Percentiles rank a stretch among this genome's conserved stretches.
Evolutionary conservation across 2,888 invertebrate genomes (phyloP).

Genomic region (Pristionchus maxplancki): DNA sequence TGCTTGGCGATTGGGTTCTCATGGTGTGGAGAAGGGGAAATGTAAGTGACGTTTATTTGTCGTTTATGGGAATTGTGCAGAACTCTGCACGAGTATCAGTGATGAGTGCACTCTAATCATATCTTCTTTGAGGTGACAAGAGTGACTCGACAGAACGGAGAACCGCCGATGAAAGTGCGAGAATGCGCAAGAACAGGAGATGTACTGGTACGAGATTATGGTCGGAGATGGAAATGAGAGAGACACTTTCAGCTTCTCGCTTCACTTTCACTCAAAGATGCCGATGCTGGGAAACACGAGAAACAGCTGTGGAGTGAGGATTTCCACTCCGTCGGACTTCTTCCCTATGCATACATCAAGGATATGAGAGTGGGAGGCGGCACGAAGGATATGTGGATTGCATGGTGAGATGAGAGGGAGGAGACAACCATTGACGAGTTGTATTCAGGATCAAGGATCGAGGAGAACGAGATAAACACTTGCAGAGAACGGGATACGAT

Average conservation of each 20-base stretch:
- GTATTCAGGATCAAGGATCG: slow-evolving; percentile 8
- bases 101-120: not conserved
- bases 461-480: not conserved
- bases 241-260: not conserved
- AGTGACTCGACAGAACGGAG: not conserved
- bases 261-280: not conserved
- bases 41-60: not conserved
- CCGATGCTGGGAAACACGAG: slow-evolving; percentile 1
- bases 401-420: not conserved
- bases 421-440: not conserved
- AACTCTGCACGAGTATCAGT: not conserved
- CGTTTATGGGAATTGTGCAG: too few relatives aligned
- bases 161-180: not conserved
- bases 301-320: slow-evolving; percentile 11
- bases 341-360: not conserved
- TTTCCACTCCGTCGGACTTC: not conserved
- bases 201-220: not conserved
- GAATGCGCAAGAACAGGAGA: not conserved
- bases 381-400: slow-evolving; percentile 1
- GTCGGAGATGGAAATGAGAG: not conserved
- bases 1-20: not conserved
- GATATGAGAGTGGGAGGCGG: slow-evolving; percentile 3
- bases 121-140: not conserved
- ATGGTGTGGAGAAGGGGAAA: slow-evolving; percentile 14
- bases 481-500: slow-evolving; percentile 30